Percentiles rank a stretch among this genome's conserved stretches.
Evolutionary conservation across 2,797 vertebrate species (phyloP).

Genomic region (Lepus townsendii): DNA sequence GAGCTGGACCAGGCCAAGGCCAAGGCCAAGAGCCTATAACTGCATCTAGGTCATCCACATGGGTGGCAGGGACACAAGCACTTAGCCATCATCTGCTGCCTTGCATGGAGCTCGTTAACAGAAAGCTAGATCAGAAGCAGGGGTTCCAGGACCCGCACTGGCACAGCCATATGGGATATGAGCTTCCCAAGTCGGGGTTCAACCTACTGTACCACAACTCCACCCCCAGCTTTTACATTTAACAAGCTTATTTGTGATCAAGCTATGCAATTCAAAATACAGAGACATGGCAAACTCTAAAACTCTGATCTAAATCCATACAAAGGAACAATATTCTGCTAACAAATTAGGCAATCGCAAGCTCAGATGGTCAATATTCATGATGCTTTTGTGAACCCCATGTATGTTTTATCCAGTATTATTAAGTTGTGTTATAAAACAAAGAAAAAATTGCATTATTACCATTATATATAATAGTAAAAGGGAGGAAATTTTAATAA

Average conservation of each 20-base stretch:
- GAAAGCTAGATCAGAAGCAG: background rate
- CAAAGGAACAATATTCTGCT: background rate
- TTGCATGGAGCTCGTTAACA: no score
- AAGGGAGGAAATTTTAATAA: background rate
- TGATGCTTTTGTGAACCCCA: background rate
- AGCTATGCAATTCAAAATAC: slow-evolving; percentile 15
- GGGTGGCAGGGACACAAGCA: no score
- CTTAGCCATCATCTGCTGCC: no score
- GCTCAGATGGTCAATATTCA: background rate
- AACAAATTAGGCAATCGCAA: background rate
- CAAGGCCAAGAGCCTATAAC: no score
- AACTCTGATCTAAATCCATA: slow-evolving; percentile 6
- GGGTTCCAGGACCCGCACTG: background rate
- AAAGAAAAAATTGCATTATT: background rate
- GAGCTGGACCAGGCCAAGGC: no score
- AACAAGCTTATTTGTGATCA: background rate
- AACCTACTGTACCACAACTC: background rate
- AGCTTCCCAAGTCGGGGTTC: no score
- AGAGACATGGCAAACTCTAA: background rate
- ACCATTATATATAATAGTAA: background rate
- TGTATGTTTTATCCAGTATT: background rate
- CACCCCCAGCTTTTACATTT: background rate
- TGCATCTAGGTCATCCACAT: no score
- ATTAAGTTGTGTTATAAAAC: background rate
- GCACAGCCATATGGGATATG: no score